Evolutionary conservation across 2,888 invertebrate species (phyloP).

Genomic region (Herminia tarsipennalis): DNA sequence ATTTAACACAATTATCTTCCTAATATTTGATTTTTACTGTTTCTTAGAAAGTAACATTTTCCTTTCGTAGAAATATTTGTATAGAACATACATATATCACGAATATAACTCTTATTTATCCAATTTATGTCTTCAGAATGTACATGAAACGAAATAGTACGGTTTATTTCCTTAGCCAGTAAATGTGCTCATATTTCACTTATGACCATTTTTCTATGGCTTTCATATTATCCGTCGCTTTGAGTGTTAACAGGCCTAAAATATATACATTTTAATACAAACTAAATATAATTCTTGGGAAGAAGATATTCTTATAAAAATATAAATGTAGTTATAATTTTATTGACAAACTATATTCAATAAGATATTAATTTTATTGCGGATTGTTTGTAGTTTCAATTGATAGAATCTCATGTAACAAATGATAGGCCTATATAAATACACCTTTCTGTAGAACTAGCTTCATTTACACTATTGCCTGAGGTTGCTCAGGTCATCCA

Average conservation of each 20-base stretch:
- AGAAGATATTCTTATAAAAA: neutral
- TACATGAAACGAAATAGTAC: conserved; percentile 16
- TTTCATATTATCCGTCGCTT: conserved; percentile 4
- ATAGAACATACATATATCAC: neutral
- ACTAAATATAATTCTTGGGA: neutral
- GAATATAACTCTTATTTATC: conserved; percentile 5
- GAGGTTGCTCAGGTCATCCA: too few species aligned
- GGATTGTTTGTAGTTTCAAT: too few species aligned
- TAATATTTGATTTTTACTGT: conserved; percentile 4
- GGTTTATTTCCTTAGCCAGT: conserved; percentile 6
- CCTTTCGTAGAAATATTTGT: conserved; percentile 8
- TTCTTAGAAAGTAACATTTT: conserved; percentile 2
- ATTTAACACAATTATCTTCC: conserved; percentile 3
- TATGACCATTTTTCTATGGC: conserved; percentile 4
- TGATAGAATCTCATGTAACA: too few species aligned
- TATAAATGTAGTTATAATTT: neutral
- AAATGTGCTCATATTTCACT: conserved; percentile 17
- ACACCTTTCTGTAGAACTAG: too few species aligned
- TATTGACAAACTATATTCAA: too few species aligned
- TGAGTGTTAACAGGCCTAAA: neutral
- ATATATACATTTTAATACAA: neutral
- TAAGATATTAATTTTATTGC: too few species aligned
- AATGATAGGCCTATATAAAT: too few species aligned
- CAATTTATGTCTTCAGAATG: conserved; percentile 9
- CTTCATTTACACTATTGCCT: too few species aligned